Evolutionary conservation across 2,113 vertebrate genomes (phyloP).

Genomic region (Saccopteryx bilineata): DNA sequence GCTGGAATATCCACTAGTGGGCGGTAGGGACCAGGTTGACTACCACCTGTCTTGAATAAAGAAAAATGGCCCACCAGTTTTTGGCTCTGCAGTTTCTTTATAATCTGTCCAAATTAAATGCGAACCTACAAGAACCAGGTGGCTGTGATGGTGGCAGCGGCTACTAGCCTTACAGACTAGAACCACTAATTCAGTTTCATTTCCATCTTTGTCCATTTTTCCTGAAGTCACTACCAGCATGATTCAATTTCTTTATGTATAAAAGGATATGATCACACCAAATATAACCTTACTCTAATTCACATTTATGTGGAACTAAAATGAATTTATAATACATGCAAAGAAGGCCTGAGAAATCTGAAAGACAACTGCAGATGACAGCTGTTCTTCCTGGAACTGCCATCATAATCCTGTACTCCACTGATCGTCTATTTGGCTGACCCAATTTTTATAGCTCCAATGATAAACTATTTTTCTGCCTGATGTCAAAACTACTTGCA

Average conservation of each 20-base stretch:
- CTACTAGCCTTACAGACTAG: neutral
- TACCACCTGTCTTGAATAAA: no score
- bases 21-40: no score
- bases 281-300: constrained; percentile 4
- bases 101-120: no score
- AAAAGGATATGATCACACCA: neutral
- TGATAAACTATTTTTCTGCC: constrained; percentile 28
- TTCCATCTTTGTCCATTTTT: neutral
- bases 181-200: neutral
- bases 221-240: neutral
- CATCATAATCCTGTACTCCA: neutral
- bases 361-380: neutral
- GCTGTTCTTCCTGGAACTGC: constrained; percentile 34
- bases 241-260: neutral
- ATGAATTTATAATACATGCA: neutral
- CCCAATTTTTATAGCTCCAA: constrained; percentile 35
- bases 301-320: neutral
- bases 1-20: no score
- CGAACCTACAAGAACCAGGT: no score
- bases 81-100: no score
- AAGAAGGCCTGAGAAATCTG: constrained; percentile 35
- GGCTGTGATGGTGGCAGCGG: no score
- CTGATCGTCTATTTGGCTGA: neutral
- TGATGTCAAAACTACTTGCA: constrained; percentile 56
- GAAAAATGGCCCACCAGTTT: no score